Base-by-base conservation (phyloP, 1,140 invertebrate species). In the Philopotamus ludificatus region DNA sequence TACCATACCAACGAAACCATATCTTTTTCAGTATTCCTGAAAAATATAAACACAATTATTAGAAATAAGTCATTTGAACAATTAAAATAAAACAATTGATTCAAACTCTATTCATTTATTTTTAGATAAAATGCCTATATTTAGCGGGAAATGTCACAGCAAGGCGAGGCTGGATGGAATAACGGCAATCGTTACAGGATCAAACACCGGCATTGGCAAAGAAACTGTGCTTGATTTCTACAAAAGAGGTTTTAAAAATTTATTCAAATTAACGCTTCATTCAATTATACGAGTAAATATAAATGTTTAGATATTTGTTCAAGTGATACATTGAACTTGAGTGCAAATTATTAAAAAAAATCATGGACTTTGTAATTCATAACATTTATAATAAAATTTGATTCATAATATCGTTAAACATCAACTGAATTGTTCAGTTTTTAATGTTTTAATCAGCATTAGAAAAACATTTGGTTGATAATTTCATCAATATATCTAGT, bases 191-290 rank as follows among this genome's bases (percentile, higher is more conserved):
- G 82, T 95, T 59, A 94, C 92, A 1, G 94, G 94, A n/a, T 89
- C 88, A 34, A 97, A 95, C 74, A 88, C 89, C 20, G 95, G 95
- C 8, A 95, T 97, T 70, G 95, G 95, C 7, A 93, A 92, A 79
- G 89, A 90, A 75, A 93, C 93, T 10, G 92, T 86, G 0, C 72
- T 84, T 51, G 89, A 93, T 73, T 80, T 94, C 70, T 91, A 89
- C 26, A 84, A 82, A 72, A 79, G 90, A 77, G 89, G 90, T 78
- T 39, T 39, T 8, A 39, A 39, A 39, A 8, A 39, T 39, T 8
- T n/a, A 39, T 8, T 39, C 34, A 39, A 7, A 39, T 39, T 39
- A 39, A 8, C n/a, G 34, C 34, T 7, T 39, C n/a, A n/a, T 9
- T 44, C n/a, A 44, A 44, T 15, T 44, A 15, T 44, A 44, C 41